Conservation (phyloP, 2,113 vertebrate species). For the Nymphicus hollandicus region DNA sequence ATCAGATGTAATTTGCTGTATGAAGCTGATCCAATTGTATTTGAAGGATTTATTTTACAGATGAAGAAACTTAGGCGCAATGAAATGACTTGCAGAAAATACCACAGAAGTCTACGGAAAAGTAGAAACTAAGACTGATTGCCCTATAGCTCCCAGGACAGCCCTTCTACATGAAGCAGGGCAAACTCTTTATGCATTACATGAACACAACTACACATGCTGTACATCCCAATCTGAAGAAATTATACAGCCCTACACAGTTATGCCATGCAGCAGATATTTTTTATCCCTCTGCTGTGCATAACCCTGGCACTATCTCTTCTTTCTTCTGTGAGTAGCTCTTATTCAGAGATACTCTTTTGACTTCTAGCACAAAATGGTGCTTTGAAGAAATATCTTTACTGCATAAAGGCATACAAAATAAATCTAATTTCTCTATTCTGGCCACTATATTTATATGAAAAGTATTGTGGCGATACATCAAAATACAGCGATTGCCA, state of each 20-base stretch:
- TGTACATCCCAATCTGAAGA: not conserved
- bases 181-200: not conserved
- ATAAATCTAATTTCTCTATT: not conserved
- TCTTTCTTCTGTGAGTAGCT: not conserved
- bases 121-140: not conserved
- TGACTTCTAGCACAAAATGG: not conserved
- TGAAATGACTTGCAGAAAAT: constrained; percentile 47
- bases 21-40: constrained; percentile 60
- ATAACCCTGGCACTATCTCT: not conserved
- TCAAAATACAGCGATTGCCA: constrained; percentile 22
- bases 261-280: not conserved
- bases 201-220: not conserved
- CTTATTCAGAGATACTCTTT: not conserved
- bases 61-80: constrained; percentile 28
- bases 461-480: constrained; percentile 37
- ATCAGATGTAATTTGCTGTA: constrained; percentile 59
- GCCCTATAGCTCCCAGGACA: not conserved
- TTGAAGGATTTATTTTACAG: constrained; percentile 62
- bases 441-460: constrained; percentile 5
- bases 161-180: not conserved
- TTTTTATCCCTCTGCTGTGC: not conserved
- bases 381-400: not conserved
- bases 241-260: not conserved
- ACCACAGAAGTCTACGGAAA: not conserved
- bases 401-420: not conserved